phyloP scores from a whole-genome alignment of 2,888 invertebrate genomes.

The Eupithecia exiguata region DNA sequence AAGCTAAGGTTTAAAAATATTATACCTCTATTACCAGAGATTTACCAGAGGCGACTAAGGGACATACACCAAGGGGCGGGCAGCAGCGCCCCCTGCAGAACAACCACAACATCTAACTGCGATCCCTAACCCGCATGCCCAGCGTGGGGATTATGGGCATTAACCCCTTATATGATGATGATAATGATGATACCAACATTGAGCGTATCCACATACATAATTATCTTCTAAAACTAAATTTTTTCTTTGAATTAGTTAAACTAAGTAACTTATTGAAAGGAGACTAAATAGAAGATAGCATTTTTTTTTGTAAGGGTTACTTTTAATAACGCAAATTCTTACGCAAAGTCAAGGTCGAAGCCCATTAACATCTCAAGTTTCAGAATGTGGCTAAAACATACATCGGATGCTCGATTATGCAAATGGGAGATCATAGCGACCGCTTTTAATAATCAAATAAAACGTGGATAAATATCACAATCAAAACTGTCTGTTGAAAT shows the following conservation, averaged over 20 bases:
- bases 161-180: too few species aligned
- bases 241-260: neutral
- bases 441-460: slow-evolving; percentile 43
- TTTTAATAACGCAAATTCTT: neutral
- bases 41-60: too few species aligned
- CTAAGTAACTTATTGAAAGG: neutral
- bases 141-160: too few species aligned
- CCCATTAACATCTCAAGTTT: slow-evolving; percentile 19
- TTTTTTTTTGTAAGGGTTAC: neutral
- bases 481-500: neutral
- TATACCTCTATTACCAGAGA: too few species aligned
- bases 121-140: too few species aligned
- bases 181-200: too few species aligned
- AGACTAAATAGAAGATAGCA: neutral
- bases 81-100: too few species aligned
- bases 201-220: neutral
- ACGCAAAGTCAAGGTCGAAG: neutral
- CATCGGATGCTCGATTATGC: slow-evolving; percentile 50
- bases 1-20: too few species aligned
- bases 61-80: too few species aligned
- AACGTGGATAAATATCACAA: neutral
- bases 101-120: too few species aligned
- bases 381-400: slow-evolving; percentile 37
- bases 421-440: slow-evolving; percentile 51
- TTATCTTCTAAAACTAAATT: neutral